Conservation (phyloP, 2,113 vertebrate species). For the Monopterus albus region DNA sequence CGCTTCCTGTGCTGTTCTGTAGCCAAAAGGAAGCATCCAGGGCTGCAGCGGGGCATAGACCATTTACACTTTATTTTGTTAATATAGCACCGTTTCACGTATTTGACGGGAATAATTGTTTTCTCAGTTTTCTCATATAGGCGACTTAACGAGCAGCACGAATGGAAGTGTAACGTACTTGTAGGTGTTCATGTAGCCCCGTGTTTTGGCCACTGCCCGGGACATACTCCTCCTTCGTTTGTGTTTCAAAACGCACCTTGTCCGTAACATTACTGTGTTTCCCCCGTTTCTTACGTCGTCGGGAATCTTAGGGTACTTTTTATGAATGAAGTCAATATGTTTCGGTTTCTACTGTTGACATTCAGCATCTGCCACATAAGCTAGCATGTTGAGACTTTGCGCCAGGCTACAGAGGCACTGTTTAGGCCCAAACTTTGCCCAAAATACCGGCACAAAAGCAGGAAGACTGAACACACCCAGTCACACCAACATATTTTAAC, state of each 20-base stretch:
- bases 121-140: not conserved
- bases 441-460: not conserved
- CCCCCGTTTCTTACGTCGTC: not conserved
- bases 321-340: slow-evolving; percentile 11
- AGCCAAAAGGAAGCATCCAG: slow-evolving; percentile 66
- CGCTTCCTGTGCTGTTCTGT: slow-evolving; percentile 31
- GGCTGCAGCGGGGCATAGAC: slow-evolving; percentile 56
- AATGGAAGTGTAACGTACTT: not conserved
- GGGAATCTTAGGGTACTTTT: slow-evolving; percentile 1
- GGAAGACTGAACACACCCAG: not conserved
- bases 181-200: not conserved
- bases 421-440: too few species aligned
- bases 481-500: not conserved
- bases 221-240: not conserved
- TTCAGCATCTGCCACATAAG: not conserved
- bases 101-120: too few species aligned
- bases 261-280: not conserved
- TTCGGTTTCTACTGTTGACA: slow-evolving; percentile 16
- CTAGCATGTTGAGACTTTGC: slow-evolving; percentile 1
- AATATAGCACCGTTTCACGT: too few species aligned
- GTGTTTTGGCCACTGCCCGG: not conserved
- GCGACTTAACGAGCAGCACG: not conserved
- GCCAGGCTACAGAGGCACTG: not conserved
- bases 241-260: not conserved
- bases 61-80: not conserved